Base-by-base conservation (phyloP, 2,888 invertebrate genomes). In the Abrostola triplasia region DNA sequence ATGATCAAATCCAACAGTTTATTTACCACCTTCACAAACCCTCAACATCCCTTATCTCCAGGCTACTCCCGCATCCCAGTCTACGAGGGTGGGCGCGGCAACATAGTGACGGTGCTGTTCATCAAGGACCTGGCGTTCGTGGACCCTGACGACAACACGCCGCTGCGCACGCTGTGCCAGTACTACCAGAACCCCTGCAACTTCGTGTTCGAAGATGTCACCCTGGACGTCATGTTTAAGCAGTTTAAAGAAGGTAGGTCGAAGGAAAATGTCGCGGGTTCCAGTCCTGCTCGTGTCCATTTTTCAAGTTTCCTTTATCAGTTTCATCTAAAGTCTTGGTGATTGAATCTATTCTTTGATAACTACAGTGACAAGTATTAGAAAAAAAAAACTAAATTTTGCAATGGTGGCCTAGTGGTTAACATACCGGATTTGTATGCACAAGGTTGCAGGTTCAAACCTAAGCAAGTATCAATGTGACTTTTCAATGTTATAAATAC, bases 51-150 rank as follows among this genome's bases (percentile, higher is more conserved):
- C 13, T 10, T 38, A 36, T 9, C 37, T 53, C 48, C 90, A 97
- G 97, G 99, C 2, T 99, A 97, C 94, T 99, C 99, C 37, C 96
- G 99, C 40, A 98, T 99, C 84, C 99, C 99, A 0, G 98, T 99
- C 0, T 99, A 96, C 90, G 98, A 99, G 81, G 96, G 96, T 0
- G 95, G 95, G 74, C 95, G 97, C 59, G 97, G 96, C 77, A 98
- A 99, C 91, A 98, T 99, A 77, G 96, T 99, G 11, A 98, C 98
- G 6, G 96, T 99, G 87, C 95, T 99, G 24, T 99, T 99, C 93
- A 99, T 99, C 83, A 99, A 99, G 92, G 99, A 99, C 93, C 95
- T 99, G 84, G 99, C 99, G 0, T 98, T 99, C 88, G 97, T 99
- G 76, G 99, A 99, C 94, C 99, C 99, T 0, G 99, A 99, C 90